phyloP scores from a whole-genome alignment of 2,888 invertebrate genomes.

The Spodoptera littoralis region DNA sequence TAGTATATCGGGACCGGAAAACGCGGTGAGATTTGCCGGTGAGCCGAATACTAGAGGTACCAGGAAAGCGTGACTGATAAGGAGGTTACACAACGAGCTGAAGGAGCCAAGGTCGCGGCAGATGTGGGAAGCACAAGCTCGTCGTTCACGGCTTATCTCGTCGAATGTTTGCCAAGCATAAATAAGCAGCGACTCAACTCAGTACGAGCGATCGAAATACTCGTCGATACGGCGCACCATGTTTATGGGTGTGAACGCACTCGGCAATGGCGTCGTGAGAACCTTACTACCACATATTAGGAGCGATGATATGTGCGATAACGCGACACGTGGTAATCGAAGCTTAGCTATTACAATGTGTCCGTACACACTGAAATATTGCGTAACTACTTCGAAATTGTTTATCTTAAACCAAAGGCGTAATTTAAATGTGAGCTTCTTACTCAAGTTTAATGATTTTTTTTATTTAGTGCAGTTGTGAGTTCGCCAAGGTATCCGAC shows the following conservation, averaged over 20 bases:
- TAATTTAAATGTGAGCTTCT: constrained; percentile 18
- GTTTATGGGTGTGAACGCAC: constrained; percentile 83
- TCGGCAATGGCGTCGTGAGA: constrained; percentile 79
- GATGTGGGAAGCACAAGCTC: constrained; percentile 87
- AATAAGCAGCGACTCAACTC: constrained; percentile 77
- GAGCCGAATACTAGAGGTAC: constrained; percentile 68
- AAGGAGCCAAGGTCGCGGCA: constrained; percentile 86
- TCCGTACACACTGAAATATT: constrained; percentile 61
- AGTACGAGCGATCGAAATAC: constrained; percentile 67
- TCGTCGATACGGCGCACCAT: constrained; percentile 69
- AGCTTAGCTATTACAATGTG: constrained; percentile 66
- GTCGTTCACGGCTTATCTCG: constrained; percentile 84
- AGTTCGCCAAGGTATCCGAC: constrained; percentile 63
- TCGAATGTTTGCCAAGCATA: constrained; percentile 81
- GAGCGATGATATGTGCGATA: constrained; percentile 71
- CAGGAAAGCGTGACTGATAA: constrained; percentile 85
- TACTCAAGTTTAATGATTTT: constrained; percentile 33
- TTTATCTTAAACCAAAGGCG: constrained; percentile 55
- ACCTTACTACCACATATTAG: constrained; percentile 74
- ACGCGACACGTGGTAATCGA: constrained; percentile 78
- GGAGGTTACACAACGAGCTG: constrained; percentile 82
- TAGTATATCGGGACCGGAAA: constrained; percentile 84
- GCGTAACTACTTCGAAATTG: constrained; percentile 63
- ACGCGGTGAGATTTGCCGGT: constrained; percentile 79
- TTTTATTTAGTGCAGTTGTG: constrained; percentile 37